These are phyloP conservation scores for Sinopyrophorus schimmeli DNA, from an alignment of 2,888 invertebrate genomes.

Conservation along the genomic window DNA sequence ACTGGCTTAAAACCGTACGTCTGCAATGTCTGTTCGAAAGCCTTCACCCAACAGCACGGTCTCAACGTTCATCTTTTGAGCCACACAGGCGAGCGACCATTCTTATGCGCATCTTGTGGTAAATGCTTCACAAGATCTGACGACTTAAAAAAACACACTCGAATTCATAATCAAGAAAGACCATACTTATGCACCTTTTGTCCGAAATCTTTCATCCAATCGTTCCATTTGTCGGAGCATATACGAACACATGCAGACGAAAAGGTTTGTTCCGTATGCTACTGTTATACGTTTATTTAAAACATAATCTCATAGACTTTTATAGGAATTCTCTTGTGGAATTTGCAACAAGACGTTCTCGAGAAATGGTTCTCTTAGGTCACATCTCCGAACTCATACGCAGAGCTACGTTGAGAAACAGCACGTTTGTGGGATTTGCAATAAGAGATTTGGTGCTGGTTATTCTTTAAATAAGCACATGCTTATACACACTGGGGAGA, in stretches of 20 bases:
- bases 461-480: constrained; percentile 38
- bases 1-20: constrained; percentile 42
- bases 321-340: constrained; percentile 31
- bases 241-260: constrained; percentile 34
- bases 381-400: constrained; percentile 38
- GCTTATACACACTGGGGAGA: constrained; percentile 38
- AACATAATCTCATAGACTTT: no score
- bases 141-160: constrained; percentile 43
- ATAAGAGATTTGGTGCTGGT: constrained; percentile 34
- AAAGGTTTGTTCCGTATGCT: no score
- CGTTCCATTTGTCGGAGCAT: constrained; percentile 39
- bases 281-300: background rate
- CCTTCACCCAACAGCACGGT: constrained; percentile 46
- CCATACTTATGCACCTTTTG: constrained; percentile 43
- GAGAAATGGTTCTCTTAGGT: constrained; percentile 36
- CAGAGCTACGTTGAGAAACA: constrained; percentile 34
- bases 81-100: constrained; percentile 47
- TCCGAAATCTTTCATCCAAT: constrained; percentile 37
- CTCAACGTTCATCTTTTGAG: constrained; percentile 44
- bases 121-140: constrained; percentile 44
- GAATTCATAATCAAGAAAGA: constrained; percentile 43
- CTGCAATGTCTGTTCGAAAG: constrained; percentile 45
- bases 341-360: constrained; percentile 39
- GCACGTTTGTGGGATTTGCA: constrained; percentile 33
- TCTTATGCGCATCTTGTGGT: constrained; percentile 42